phyloP scores from a whole-genome alignment of 1,140 invertebrate species.

The Elymnias hypermnestra region DNA sequence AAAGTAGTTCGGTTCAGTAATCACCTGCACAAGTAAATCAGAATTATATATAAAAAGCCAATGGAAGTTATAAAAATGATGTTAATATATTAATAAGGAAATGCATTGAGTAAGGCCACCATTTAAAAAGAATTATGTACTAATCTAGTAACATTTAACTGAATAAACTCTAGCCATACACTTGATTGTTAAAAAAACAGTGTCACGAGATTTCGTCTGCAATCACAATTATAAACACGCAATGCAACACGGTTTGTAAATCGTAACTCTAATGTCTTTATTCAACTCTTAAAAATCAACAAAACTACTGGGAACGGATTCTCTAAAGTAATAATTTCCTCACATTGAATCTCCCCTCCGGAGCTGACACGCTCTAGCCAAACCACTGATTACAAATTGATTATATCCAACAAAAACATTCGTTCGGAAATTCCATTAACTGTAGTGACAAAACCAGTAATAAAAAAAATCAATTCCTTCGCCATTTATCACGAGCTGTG shows the following conservation, averaged over 20 bases:
- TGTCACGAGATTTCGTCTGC: conserved; percentile 10
- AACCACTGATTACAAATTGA: conserved; percentile 64
- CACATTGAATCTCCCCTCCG: conserved; percentile 33
- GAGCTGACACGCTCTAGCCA: conserved; percentile 55
- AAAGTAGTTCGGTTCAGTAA: too few species aligned
- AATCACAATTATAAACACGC: conserved; percentile 12
- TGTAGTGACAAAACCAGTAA: conserved; percentile 63
- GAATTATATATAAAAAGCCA: too few species aligned
- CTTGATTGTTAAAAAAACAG: conserved; percentile 9
- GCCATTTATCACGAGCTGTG: too few species aligned
- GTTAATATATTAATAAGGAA: too few species aligned
- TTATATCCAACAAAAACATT: conserved; percentile 66
- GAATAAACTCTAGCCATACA: too few species aligned
- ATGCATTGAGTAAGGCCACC: too few species aligned
- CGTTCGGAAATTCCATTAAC: conserved; percentile 63
- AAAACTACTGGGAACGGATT: conserved; percentile 41
- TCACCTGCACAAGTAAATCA: too few species aligned
- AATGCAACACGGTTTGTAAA: conserved; percentile 58
- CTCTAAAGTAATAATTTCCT: conserved; percentile 59
- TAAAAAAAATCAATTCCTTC: too few species aligned
- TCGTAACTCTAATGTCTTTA: conserved; percentile 62
- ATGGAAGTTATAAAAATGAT: too few species aligned
- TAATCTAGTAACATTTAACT: too few species aligned
- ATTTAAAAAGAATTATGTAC: too few species aligned
- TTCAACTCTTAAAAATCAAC: conserved; percentile 41